Base-by-base conservation (phyloP, 2,888 invertebrate species). In the Lithosia quadra region DNA sequence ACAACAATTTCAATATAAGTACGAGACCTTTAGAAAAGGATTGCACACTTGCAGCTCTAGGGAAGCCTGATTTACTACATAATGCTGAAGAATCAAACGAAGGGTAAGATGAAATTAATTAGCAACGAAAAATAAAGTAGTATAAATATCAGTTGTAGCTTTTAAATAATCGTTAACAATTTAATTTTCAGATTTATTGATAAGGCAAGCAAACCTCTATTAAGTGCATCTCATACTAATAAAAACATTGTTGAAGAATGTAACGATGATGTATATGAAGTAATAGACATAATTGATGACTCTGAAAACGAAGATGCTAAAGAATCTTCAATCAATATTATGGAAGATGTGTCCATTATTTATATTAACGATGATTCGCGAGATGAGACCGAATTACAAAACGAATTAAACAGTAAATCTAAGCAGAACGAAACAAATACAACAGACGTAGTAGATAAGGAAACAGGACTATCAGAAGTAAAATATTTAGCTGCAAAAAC, bases 181-280 rank as follows among this genome's bases (percentile, higher is more conserved):
- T 60, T 55, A 49, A 10, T n/a, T 67, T 67, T 67, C 62, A 67
- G 67, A 33, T 28, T n/a, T 28, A 57, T 67, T 15, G 9, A 8
- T 36, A 24, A 21, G 15, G 11, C 15, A 11, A 11, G n/a, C 7
- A 67, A 60, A 60, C 18, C 11, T 57, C 22, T 7, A 60, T 22
- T 22, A 24, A 22, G 9, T 34, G 2, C 33, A 49, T 13, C 43
- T 0, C 11, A 65, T 15, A 57, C n/a, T 13, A 22, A 63, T n/a
- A 2, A 21, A 15, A 62, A 65, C 4, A 21, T 58, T 3, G 8
- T 39, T 49, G 28, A 33, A 10, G 22, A 21, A 63, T 34, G 33
- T 22, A 36, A 65, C 57, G 67, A 70, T 28, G 70, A 71, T 49
- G 57, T 71, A 53, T 71, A 71, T 33, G 64, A 71, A 61, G 64